Conservation (phyloP, 1,140 invertebrate species). For the Subanguina moxae region DNA sequence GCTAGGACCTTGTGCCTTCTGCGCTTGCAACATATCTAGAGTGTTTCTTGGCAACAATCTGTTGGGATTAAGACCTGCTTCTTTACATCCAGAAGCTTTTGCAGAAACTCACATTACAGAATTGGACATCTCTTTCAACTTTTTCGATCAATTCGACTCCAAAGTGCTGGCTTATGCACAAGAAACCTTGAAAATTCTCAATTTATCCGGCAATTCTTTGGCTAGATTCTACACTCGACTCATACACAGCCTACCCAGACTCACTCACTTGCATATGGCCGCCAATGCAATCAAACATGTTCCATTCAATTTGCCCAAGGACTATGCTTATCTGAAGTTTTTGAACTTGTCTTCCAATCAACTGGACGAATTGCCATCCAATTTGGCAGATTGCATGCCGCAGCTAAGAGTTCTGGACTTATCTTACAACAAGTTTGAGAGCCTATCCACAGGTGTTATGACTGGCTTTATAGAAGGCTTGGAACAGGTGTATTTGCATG, state of each 20-base stretch:
- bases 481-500: slow-evolving; percentile 31
- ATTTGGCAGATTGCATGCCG: slow-evolving; percentile 25
- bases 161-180: slow-evolving; percentile 40
- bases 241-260: slow-evolving; percentile 28
- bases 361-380: slow-evolving; percentile 28
- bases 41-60: slow-evolving; percentile 42
- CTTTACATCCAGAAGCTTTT: slow-evolving; percentile 46
- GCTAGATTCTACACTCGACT: slow-evolving; percentile 17
- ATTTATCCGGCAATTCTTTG: slow-evolving; percentile 48
- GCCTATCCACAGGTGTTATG: slow-evolving; percentile 27
- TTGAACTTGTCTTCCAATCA: slow-evolving; percentile 39
- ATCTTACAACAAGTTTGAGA: slow-evolving; percentile 39
- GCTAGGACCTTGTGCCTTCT: slow-evolving; percentile 46
- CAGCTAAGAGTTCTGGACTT: slow-evolving; percentile 41
- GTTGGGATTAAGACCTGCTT: slow-evolving; percentile 32
- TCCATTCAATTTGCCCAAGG: slow-evolving; percentile 33
- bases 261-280: slow-evolving; percentile 48
- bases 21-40: slow-evolving; percentile 42
- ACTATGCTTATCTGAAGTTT: slow-evolving; percentile 36
- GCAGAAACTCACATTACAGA: slow-evolving; percentile 40
- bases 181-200: slow-evolving; percentile 32
- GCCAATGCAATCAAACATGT: slow-evolving; percentile 45
- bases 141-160: slow-evolving; percentile 50
- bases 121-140: slow-evolving; percentile 51
- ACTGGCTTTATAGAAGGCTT: slow-evolving; percentile 36